Base-by-base conservation (phyloP, 1,140 invertebrate species). In the Macrotrachela quadricornifera region DNA sequence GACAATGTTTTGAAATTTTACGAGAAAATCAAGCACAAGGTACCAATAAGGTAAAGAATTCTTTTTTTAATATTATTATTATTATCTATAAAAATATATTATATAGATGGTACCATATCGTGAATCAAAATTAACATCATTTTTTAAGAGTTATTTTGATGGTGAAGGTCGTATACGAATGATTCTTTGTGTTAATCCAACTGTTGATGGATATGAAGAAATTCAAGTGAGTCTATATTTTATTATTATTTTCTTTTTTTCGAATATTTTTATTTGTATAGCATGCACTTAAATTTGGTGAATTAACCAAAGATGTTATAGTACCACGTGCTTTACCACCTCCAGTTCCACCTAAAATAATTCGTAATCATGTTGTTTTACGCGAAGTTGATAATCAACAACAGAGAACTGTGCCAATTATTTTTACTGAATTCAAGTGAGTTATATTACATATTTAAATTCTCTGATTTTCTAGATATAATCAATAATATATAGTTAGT, bases 141-240 rank as follows among this genome's bases (percentile, higher is more conserved):
- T 96, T 45, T 96, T 99, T 64, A 96, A 96, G 68, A 92, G 83
- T 63, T 97, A 84, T 68, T 96, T 99, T 70, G 92, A 96, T 68
- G 91, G 92, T 1, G 82, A 91, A 64, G 91, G 91, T 8, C 80
- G 82, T 61, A 85, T 97, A 0, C 73, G 81, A 54, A 97, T 97
- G 91, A 78, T 97, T 49, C 81, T 99, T 8, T 99, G 94, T 70
- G 78, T 91, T 10, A 97, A 96, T 74, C 92, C 91, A 0, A 76
- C 79, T 50, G 71, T 77, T 37, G 79, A 84, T 50, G 90, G 97
- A 67, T 94, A 81, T 67, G 88, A 95, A 67, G 92, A 99, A 30
- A 30, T 30, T 30, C 21, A 46, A 70, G 87, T 62, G n/a, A 39
- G 14, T 10, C 8, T 30, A 2, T 30, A 4, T 30, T 30, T 30